A percentile compares a stretch with the other conserved stretches of the same genome.
These are phyloP conservation scores for Nyctibius bracteatus DNA, from an alignment of 2,113 vertebrate species.

Conservation along the genomic window DNA sequence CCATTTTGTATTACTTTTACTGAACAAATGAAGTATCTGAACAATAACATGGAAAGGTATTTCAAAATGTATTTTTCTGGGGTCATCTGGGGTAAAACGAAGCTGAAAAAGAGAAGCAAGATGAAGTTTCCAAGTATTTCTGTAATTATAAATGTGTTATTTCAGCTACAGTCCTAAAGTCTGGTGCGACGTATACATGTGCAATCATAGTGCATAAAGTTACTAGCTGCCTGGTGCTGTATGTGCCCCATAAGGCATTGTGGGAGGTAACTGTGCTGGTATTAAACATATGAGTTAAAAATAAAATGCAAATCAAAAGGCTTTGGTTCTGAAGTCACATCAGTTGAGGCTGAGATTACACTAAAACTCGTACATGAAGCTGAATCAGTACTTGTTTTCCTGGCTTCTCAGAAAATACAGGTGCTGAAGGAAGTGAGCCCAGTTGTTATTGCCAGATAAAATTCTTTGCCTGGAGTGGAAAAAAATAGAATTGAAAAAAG, in stretches of 20 bases:
- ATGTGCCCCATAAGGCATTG: background rate
- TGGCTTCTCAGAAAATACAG: slow-evolving; percentile 32
- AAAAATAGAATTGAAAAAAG: background rate
- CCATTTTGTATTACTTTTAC: background rate
- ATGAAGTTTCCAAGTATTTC: background rate
- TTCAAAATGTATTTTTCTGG: background rate
- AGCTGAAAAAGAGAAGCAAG: background rate
- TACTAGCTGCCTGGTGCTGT: background rate
- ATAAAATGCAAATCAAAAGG: background rate
- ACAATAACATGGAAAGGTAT: background rate
- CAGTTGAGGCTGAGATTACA: background rate
- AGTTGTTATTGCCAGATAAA: background rate
- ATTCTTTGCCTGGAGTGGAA: background rate
- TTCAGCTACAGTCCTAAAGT: background rate
- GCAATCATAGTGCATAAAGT: background rate
- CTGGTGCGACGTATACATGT: background rate
- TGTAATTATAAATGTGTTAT: background rate
- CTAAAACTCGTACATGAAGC: background rate
- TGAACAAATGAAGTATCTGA: background rate
- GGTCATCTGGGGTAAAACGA: background rate
- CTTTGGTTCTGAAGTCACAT: background rate
- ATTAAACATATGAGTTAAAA: slow-evolving; percentile 5
- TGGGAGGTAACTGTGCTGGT: background rate
- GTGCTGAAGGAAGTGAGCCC: background rate
- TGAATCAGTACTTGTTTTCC: background rate